Evolutionary conservation across 2,113 vertebrate species (phyloP), one percentile per base, ranked within the genome.

Genomic region (Clarias gariepinus): DNA sequence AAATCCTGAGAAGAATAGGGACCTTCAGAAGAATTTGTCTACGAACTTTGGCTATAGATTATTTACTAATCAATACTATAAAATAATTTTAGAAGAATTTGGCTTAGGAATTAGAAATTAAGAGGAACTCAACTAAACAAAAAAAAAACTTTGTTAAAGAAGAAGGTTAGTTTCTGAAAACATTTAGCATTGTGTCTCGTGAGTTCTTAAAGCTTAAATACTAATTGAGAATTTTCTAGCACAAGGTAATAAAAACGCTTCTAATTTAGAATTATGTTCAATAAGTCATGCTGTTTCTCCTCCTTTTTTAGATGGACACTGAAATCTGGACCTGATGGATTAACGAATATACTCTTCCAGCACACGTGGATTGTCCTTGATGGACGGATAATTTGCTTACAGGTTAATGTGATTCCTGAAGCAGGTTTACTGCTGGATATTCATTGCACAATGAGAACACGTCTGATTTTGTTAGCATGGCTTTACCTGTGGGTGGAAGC

Each of bases 391-490:
- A 33, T 55, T 81, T 36, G 11, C 30, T 41, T 36, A 4, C 12
- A 61, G 30, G 21, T 36, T 80, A 36, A 80, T 8, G 0, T 25
- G 57, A 77, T 85, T 85, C 60, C 71, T 63, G 58, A 63, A 63
- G 57, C 69, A 84, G 33, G 69, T 78, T 66, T 33, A 13, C 73
- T 21, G 0, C 9, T 82, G 36, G 47, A 41, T 73, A 28, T 41
- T 74, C 23, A 4, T 4, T 41, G 6, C 85, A 86, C 57, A 63
- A 86, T 97, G 96, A 96, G 95, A 95, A 95, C 95, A 95, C 95
- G 91, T 91, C 93, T 96, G 90, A 91, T 96, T 92, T 85, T 96
- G 78, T 92, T 96, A 74, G 91, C 96, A 88, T 95, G 95, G 95
- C 93, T 94, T 83, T 94, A 94, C 74, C 95, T 97, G 91, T 92